These are phyloP conservation scores for Dorcus hopei DNA, from an alignment of 2,888 invertebrate genomes.

Conservation along the genomic window DNA sequence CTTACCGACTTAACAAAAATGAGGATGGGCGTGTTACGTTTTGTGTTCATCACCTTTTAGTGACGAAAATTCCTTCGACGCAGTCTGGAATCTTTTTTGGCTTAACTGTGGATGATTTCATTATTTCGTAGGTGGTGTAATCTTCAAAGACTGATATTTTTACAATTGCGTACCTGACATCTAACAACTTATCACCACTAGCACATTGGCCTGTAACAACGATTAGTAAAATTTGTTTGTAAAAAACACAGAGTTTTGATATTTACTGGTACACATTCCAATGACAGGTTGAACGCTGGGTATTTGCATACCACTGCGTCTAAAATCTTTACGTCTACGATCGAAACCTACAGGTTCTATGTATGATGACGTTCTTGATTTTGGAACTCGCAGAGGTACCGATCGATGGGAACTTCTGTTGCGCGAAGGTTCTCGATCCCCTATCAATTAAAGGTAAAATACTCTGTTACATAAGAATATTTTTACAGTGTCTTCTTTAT, in stretches of 20 bases:
- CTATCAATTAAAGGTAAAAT: too few relatives aligned
- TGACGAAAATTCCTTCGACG: conserved; percentile 27
- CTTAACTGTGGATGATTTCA: conserved; percentile 39
- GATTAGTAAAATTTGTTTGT: not conserved
- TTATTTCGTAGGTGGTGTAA: conserved; percentile 43
- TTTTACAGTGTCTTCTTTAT: too few relatives aligned
- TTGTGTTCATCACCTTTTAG: conserved; percentile 14
- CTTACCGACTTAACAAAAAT: too few relatives aligned
- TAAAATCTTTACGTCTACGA: conserved; percentile 4
- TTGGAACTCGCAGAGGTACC: too few relatives aligned
- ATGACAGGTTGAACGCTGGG: conserved; percentile 17
- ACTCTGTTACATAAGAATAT: too few relatives aligned
- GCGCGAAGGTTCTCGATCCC: too few relatives aligned
- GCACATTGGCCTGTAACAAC: not conserved
- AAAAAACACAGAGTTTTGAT: too few relatives aligned
- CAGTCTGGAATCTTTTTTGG: conserved; percentile 19
- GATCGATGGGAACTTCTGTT: too few relatives aligned
- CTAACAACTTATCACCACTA: conserved; percentile 11
- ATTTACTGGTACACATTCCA: conserved; percentile 7
- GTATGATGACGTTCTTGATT: too few relatives aligned
- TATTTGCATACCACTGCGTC: conserved; percentile 2
- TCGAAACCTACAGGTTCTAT: too few relatives aligned
- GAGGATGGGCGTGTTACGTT: too few relatives aligned
- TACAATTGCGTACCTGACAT: conserved; percentile 40
- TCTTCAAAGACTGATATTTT: conserved; percentile 39